Evolutionary conservation across 2,888 invertebrate genomes (phyloP).

Genomic region (Caenorhabditis auriculariae): DNA sequence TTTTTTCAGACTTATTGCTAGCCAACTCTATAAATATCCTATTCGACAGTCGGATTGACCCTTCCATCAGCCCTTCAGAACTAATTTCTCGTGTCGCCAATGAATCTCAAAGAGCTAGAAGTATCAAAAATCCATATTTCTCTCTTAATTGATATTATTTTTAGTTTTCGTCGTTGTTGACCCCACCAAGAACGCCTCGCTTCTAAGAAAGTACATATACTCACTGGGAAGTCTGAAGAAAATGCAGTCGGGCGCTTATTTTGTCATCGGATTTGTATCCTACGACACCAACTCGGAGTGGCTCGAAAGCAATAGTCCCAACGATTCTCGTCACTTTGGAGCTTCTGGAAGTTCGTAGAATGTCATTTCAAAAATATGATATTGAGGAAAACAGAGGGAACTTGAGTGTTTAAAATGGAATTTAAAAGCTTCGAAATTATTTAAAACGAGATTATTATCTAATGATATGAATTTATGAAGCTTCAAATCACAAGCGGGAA

Average conservation of each 20-base stretch:
- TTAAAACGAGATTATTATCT: neutral
- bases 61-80: neutral
- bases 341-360: constrained; percentile 7
- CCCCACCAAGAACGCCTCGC: constrained; percentile 19
- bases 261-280: constrained; percentile 26
- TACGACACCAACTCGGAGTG: constrained; percentile 26
- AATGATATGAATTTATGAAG: neutral
- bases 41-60: constrained; percentile 21
- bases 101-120: constrained; percentile 26
- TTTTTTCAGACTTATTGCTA: constrained; percentile 2
- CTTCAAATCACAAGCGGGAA: no score
- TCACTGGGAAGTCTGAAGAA: constrained; percentile 15
- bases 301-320: constrained; percentile 9
- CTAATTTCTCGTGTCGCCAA: constrained; percentile 2
- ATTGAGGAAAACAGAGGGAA: no score
- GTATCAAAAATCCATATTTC: constrained; percentile 4
- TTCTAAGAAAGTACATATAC: constrained; percentile 22
- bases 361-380: no score
- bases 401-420: no score
- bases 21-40: constrained; percentile 21
- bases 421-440: no score
- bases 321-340: constrained; percentile 9
- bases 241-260: constrained; percentile 34
- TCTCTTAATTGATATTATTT: constrained; percentile 3
- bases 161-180: constrained; percentile 31